Base-by-base conservation (phyloP, 2,113 vertebrate species). In the Colaptes auratus region DNA sequence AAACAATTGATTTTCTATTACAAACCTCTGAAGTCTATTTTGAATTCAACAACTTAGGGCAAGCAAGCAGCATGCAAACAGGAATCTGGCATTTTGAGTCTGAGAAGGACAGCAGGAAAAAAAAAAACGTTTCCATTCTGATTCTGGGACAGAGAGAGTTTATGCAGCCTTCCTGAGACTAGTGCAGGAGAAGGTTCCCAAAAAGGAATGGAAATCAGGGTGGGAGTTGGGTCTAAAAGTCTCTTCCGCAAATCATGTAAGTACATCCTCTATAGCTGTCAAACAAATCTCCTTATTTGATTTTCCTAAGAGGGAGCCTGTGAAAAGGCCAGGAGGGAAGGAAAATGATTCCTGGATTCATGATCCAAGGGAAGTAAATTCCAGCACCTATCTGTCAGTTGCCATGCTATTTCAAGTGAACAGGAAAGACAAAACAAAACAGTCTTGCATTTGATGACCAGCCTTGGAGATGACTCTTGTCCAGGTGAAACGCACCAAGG, bases 191-290 rank as follows among this genome's bases (percentile, higher is more conserved):
- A 67, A 67, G 25, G 9, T n/a, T 77, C n/a, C 52, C 39, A 82
- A 64, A 64, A 78, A 70, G 15, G 7, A 20, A 28, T 61, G 46
- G 42, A 80, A 87, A 61, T 7, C 0, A 1, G 10, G 33, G 20
- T 2, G 3, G 27, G 1, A 1, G 2, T 21, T 2, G 10, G 10
- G 4, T 9, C 2, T 7, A 55, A n/a, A 48, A 48, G 21, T 60
- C 50, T 76, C 50, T 30, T 52, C 35, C 42, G 4, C 0, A 0
- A 56, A 90, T 31, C 23, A 76, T 9, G 39, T 10, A 73, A 76
- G 13, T 28, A 66, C 30, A 17, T 55, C 27, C 13, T 84, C 65
- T 30, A 56, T 10, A 46, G 33, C 35, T 75, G 31, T 56, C 33
- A 72, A 75, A 90, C 27, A 82, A n/a, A 73, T 30, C 3, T 61